Evolutionary conservation across 1,140 invertebrate genomes (phyloP), one percentile per base, ranked within the genome.

Genomic region (Meloidogyne floridensis): DNA sequence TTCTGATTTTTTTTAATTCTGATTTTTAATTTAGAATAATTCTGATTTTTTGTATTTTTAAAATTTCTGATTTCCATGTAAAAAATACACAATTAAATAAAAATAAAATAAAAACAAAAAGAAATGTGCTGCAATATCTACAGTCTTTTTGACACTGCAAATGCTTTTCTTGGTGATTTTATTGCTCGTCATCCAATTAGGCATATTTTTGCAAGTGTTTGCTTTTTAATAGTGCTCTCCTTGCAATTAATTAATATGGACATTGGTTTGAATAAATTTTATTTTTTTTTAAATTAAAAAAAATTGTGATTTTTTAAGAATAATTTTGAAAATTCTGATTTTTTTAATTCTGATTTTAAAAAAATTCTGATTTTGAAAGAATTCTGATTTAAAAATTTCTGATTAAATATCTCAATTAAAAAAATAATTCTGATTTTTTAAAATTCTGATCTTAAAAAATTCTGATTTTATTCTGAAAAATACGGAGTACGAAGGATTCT

Each of bases 81-180:
- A n/a, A n/a, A n/a, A 65, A 59, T 32, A 32, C 32, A 32, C 32
- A 32, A 32, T 32, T 32, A 32, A 15, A 15, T 59, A 59, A 5
- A 15, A 59, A 15, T 5, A 59, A 13, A 59, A 4, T n/a, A n/a
- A 65, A 65, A 7, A 65, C 7, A n/a, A n/a, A n/a, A 65, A 65
- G 11, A n/a, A 65, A 65, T 65, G 59, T 65, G 59, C 59, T 65
- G 59, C 59, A 65, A 65, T 65, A n/a, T 65, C 11, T 59, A 59
- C 59, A 79, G 77, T 18, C 47, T 79, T 69, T 79, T 79, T 72
- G 77, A 79, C 65, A 42, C 54, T 69, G 65, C 77, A 20, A 79
- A 79, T 70, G 56, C 65, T 20, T 72, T 69, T 32, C 72, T 69
- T 69, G 77, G 77, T 47, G 65, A 65, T 32, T 79, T 79, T 72